phyloP scores from a whole-genome alignment of 2,797 vertebrate genomes.

The Pelochelys cantorii region DNA sequence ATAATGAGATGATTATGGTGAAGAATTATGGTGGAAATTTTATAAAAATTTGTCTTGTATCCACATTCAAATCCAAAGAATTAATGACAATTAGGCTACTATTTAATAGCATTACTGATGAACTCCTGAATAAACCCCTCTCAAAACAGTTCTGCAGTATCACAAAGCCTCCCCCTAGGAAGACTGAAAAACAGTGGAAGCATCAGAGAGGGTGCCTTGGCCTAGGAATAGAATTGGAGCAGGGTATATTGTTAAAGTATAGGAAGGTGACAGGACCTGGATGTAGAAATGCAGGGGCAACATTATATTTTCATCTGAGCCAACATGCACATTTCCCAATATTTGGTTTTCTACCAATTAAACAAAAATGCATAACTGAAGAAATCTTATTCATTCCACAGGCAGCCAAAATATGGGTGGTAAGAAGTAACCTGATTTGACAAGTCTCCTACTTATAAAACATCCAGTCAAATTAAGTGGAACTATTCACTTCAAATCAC shows the following conservation, averaged over 20 bases:
- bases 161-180: not conserved
- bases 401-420: constrained; percentile 13
- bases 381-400: not conserved
- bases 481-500: constrained; percentile 7
- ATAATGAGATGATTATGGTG: not conserved
- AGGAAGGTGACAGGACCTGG: not conserved
- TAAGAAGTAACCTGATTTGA: constrained; percentile 24
- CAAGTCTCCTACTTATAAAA: constrained; percentile 16
- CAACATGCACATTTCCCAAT: not conserved
- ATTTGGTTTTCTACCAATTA: not conserved
- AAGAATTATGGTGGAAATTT: not conserved
- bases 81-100: not conserved
- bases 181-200: not conserved
- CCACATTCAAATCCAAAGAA: not conserved
- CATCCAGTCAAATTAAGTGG: not conserved
- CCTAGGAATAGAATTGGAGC: not conserved
- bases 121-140: not conserved
- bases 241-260: not conserved
- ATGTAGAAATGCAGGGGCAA: not conserved
- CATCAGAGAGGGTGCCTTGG: not conserved
- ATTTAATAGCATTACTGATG: not conserved
- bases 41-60: not conserved
- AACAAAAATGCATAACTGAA: constrained; percentile 1
- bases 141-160: not conserved
- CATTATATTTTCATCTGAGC: not conserved